phyloP scores from a whole-genome alignment of 2,113 vertebrate species.

The Nansenia antarctica region DNA sequence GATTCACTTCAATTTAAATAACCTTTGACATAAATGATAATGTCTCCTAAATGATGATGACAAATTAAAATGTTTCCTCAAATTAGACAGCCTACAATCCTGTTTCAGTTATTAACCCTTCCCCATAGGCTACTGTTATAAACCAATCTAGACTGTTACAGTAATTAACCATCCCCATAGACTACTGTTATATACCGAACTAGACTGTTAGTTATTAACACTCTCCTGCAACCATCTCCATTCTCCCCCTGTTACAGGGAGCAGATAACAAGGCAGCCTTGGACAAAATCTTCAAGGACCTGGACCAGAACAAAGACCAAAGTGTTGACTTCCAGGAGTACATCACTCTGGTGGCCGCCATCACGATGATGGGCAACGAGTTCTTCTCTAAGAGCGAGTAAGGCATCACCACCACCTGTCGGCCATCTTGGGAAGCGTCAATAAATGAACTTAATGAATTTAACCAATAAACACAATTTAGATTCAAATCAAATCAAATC shows the following conservation, averaged over 20 bases:
- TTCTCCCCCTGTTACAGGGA: slow-evolving; percentile 24
- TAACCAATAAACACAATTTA: neutral
- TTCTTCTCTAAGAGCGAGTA: slow-evolving; percentile 40
- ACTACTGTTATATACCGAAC: too few relatives aligned
- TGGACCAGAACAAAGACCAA: slow-evolving; percentile 48
- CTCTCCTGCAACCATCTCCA: neutral
- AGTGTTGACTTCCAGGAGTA: slow-evolving; percentile 62
- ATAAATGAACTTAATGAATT: neutral
- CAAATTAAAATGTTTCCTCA: too few relatives aligned
- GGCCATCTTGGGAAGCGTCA: slow-evolving; percentile 15
- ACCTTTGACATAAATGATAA: too few relatives aligned
- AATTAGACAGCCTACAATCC: too few relatives aligned
- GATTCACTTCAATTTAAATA: too few relatives aligned
- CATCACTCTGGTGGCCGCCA: slow-evolving; percentile 26
- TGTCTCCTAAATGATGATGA: too few relatives aligned
- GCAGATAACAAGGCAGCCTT: neutral
- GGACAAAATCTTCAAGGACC: slow-evolving; percentile 44
- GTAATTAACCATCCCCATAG: too few relatives aligned
- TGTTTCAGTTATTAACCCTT: too few relatives aligned
- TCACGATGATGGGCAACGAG: slow-evolving; percentile 14
- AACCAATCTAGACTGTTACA: too few relatives aligned
- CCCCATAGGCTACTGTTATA: too few relatives aligned
- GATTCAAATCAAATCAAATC: too few relatives aligned
- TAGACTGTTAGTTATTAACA: too few relatives aligned
- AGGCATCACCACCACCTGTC: slow-evolving; percentile 25